Evolutionary conservation across 2,888 invertebrate species (phyloP).

Genomic region (Sarcophaga rosellei): DNA sequence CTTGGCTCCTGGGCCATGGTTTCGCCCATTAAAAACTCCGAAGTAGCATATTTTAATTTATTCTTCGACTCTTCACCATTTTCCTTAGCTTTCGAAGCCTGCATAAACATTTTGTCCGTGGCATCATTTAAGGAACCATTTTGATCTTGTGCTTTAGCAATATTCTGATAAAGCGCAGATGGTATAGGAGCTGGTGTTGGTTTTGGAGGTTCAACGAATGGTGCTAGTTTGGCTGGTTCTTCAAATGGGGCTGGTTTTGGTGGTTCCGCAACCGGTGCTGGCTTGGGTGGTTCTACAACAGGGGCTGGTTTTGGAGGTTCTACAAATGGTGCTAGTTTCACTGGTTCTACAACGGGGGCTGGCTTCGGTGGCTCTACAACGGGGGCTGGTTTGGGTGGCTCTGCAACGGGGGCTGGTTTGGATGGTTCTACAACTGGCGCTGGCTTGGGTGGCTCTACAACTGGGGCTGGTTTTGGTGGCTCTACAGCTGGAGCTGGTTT

Average conservation of each 20-base stretch:
- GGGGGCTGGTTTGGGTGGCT: slow-evolving; percentile 24
- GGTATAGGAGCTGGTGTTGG: slow-evolving; percentile 65
- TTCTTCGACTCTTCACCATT: slow-evolving; percentile 72
- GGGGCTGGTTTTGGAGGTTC: slow-evolving; percentile 33
- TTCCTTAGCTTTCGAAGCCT: slow-evolving; percentile 72
- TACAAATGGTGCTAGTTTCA: slow-evolving; percentile 30
- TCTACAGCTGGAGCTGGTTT: slow-evolving; percentile 19
- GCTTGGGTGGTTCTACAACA: slow-evolving; percentile 59
- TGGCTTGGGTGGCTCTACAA: slow-evolving; percentile 30
- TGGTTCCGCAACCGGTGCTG: neutral
- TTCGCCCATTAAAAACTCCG: slow-evolving; percentile 78
- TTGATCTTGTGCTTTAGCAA: slow-evolving; percentile 3
- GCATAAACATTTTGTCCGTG: slow-evolving; percentile 75
- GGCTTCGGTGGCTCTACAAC: slow-evolving; percentile 31
- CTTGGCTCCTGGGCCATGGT: slow-evolving; percentile 36
- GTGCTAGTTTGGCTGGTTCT: slow-evolving; percentile 29
- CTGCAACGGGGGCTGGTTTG: slow-evolving; percentile 60
- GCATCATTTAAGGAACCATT: slow-evolving; percentile 65
- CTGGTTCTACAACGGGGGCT: slow-evolving; percentile 10
- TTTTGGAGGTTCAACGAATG: slow-evolving; percentile 1
- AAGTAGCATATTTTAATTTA: slow-evolving; percentile 78
- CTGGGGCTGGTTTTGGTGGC: slow-evolving; percentile 29
- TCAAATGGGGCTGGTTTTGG: slow-evolving; percentile 26
- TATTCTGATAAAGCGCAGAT: slow-evolving; percentile 65
- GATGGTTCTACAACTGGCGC: slow-evolving; percentile 7